Evolutionary conservation across 2,113 vertebrate species (phyloP).

Genomic region (Ochotona princeps): DNA sequence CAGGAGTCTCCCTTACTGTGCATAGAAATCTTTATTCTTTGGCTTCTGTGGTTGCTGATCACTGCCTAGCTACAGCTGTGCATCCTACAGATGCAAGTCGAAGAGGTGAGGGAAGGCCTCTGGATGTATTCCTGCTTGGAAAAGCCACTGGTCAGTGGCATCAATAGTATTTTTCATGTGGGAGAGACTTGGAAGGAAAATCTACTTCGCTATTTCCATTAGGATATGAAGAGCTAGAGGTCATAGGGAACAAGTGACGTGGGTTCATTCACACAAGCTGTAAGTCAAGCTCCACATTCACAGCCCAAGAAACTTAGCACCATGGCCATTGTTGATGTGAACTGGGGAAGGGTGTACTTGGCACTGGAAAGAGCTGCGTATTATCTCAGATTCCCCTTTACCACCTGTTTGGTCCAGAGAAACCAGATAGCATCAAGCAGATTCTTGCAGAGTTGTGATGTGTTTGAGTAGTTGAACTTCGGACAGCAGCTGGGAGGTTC

Average conservation of each 20-base stretch:
- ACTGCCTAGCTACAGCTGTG: not conserved
- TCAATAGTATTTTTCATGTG: not conserved
- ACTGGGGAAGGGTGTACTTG: not conserved
- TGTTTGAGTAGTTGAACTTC: constrained; percentile 51
- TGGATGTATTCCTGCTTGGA: not conserved
- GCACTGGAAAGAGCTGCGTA: not conserved
- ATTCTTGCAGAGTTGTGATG: not conserved
- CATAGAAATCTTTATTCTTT: constrained; percentile 3
- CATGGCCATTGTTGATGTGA: not conserved
- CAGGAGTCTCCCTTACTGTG: not conserved
- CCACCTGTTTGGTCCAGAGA: not conserved
- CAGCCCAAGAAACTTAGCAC: not conserved
- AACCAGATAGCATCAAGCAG: not conserved
- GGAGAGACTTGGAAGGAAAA: not conserved
- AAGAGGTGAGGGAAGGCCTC: not conserved
- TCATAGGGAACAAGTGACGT: not conserved
- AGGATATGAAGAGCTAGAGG: not conserved
- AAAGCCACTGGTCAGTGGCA: not conserved
- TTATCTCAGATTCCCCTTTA: constrained; percentile 35
- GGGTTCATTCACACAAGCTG: not conserved
- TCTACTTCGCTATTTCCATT: not conserved
- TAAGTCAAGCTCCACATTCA: not conserved
- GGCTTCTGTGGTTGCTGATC: not conserved
- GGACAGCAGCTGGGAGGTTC: not conserved
- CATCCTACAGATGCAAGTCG: not conserved